Percentiles rank a stretch among this genome's conserved stretches.
These are phyloP conservation scores for Trachelus tabidus DNA, from an alignment of 2,888 invertebrate species.

Conservation along the genomic window DNA sequence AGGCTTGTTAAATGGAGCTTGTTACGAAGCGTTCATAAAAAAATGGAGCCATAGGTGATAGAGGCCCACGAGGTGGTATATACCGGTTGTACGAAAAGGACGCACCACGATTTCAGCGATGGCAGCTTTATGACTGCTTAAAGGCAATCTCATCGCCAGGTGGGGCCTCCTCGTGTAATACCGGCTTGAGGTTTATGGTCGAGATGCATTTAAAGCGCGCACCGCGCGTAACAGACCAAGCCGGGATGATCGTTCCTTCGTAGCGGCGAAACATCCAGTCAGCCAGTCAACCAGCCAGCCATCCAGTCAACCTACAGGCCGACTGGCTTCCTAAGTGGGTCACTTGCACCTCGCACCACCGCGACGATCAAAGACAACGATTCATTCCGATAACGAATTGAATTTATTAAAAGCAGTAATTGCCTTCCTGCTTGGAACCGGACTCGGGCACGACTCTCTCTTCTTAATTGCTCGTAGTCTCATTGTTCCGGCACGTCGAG, in stretches of 20 bases:
- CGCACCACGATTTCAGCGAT: slow-evolving; percentile 1
- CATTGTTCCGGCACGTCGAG: slow-evolving; percentile 2
- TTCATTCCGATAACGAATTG: slow-evolving; percentile 34
- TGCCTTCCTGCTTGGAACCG: slow-evolving; percentile 2
- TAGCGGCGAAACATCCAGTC: neutral
- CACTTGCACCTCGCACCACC: slow-evolving; percentile 33
- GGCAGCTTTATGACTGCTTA: slow-evolving; percentile 32
- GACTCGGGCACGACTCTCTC: slow-evolving; percentile 28
- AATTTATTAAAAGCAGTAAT: slow-evolving; percentile 33
- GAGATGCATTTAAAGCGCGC: slow-evolving; percentile 24
- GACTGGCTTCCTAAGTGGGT: slow-evolving; percentile 37
- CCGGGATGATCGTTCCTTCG: neutral
- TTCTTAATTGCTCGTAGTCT: slow-evolving; percentile 32
- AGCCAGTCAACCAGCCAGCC: neutral
- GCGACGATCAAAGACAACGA: slow-evolving; percentile 32
- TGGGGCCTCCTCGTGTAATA: neutral
- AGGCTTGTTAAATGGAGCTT: slow-evolving; percentile 44
- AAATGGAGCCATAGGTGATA: neutral
- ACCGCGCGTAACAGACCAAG: slow-evolving; percentile 10
- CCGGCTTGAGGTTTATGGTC: slow-evolving; percentile 8
- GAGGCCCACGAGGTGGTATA: neutral
- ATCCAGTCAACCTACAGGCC: neutral
- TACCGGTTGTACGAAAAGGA: neutral
- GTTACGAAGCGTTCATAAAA: slow-evolving; percentile 29
- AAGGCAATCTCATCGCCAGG: slow-evolving; percentile 8